Base-by-base conservation (phyloP, 1,140 invertebrate genomes). In the Philotrypesis tridentata region DNA sequence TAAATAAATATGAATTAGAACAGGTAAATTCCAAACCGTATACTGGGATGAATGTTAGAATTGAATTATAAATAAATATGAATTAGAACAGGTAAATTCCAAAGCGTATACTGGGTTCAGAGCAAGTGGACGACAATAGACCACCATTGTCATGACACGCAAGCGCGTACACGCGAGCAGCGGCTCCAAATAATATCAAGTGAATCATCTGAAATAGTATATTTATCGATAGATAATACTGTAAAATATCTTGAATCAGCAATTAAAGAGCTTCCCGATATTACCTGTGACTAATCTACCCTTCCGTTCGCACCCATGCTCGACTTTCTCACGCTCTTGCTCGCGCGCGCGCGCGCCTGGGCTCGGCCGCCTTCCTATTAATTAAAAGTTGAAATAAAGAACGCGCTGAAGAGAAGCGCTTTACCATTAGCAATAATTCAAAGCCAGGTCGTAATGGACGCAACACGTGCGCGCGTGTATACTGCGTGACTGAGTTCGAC, bases 391-490 rank as follows among this genome's bases (percentile, higher is more conserved):
- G 48, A 55, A 55, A 55, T n/a, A n/a, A 55, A 55, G 21, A 55
- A 55, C 48, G 48, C 48, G 7, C 21, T n/a, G 48, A 55, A 74
- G 61, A 75, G 25, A 23, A 29, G 31, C 25, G 5, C 40, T 12
- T n/a, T 27, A 31, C 29, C 43, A 81, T 76, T 81, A 63, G 65
- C 9, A 81, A 60, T 65, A 71, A 78, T 78, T 82, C 33, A 82
- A 78, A 40, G 33, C 14, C 21, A 29, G 17, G 8, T 40, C 31
- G 21, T 76, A 82, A 76, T 48, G 75, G 17, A 73, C 7, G 68
- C 37, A 82, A 82, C 74, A 77, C 80, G 80, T 82, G 80, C 74
- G 29, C 29, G 29, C n/a, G n/a, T n/a, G n/a, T n/a, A n/a, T 9
- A 68, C 21, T 72, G 48, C 67, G 29, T 70, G 48, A 55, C 17